Conservation (phyloP, 2,113 vertebrate genomes). For the Gymnocephalus cernua region DNA sequence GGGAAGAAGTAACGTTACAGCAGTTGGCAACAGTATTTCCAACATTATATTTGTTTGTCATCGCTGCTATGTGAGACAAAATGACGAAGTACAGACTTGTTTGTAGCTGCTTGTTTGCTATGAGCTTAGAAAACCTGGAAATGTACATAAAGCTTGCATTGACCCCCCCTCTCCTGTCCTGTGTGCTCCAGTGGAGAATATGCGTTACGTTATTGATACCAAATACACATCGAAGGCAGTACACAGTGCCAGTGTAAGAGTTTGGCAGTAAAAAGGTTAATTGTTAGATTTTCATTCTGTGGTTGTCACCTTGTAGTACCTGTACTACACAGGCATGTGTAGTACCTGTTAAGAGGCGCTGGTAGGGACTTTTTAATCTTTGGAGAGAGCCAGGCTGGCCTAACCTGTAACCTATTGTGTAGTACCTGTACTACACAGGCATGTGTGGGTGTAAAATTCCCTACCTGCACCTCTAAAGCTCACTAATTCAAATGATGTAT, state of each 20-base stretch:
- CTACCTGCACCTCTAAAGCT: too few species aligned
- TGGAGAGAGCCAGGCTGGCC: too few species aligned
- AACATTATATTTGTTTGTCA: background rate
- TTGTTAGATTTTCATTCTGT: background rate
- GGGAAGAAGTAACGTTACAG: background rate
- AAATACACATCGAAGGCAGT: background rate
- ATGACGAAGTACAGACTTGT: rapidly evolving
- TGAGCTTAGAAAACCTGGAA: too few species aligned
- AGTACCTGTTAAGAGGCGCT: too few species aligned
- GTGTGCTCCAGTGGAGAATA: background rate
- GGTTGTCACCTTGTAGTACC: background rate
- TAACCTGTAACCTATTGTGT: too few species aligned
- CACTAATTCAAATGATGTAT: too few species aligned
- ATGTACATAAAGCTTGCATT: background rate
- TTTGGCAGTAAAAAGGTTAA: background rate
- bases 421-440: background rate
- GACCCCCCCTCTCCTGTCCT: background rate
- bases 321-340: too few species aligned
- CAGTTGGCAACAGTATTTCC: background rate
- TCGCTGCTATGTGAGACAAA: too few species aligned
- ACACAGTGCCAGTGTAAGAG: background rate
- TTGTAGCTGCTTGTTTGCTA: background rate
- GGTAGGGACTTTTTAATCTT: too few species aligned
- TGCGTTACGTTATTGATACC: background rate
- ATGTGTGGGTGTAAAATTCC: too few species aligned